These are phyloP conservation scores for Serripes groenlandicus DNA, from an alignment of 2,888 invertebrate genomes.

Conservation along the genomic window DNA sequence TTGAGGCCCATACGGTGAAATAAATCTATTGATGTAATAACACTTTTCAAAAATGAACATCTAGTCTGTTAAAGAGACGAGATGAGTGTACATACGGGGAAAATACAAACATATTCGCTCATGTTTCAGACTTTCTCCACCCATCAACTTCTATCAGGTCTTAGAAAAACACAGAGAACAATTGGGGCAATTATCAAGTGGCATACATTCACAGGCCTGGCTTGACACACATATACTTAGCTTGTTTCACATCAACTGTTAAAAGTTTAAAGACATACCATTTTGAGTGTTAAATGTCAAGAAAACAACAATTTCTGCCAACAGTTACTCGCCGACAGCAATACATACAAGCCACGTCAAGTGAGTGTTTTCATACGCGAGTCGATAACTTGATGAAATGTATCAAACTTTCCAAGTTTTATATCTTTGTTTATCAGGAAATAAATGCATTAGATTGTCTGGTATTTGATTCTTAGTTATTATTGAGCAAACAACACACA, in stretches of 20 bases:
- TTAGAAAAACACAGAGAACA: not conserved
- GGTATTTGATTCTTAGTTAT: too few relatives aligned
- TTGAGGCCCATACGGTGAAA: too few relatives aligned
- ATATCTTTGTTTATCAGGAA: too few relatives aligned
- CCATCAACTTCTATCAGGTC: too few relatives aligned
- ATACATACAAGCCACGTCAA: slow-evolving; percentile 62
- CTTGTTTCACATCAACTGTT: too few relatives aligned
- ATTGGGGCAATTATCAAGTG: not conserved
- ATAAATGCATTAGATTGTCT: too few relatives aligned
- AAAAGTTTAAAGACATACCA: slow-evolving; percentile 36
- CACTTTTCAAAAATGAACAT: too few relatives aligned
- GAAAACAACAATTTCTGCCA: not conserved
- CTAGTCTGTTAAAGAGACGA: too few relatives aligned
- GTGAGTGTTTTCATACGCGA: slow-evolving; percentile 45
- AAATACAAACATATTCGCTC: not conserved
- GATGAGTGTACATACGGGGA: not conserved
- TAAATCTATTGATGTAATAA: too few relatives aligned
- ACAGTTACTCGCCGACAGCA: slow-evolving; percentile 10
- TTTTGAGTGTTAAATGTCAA: slow-evolving; percentile 3
- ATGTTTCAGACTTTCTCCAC: not conserved
- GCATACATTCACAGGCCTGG: too few relatives aligned
- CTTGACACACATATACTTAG: too few relatives aligned
- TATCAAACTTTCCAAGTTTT: too few relatives aligned
- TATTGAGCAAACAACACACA: not conserved
- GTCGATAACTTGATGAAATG: not conserved